Evolutionary conservation across 2,888 invertebrate species (phyloP).

Genomic region (Ectemnius continuus): DNA sequence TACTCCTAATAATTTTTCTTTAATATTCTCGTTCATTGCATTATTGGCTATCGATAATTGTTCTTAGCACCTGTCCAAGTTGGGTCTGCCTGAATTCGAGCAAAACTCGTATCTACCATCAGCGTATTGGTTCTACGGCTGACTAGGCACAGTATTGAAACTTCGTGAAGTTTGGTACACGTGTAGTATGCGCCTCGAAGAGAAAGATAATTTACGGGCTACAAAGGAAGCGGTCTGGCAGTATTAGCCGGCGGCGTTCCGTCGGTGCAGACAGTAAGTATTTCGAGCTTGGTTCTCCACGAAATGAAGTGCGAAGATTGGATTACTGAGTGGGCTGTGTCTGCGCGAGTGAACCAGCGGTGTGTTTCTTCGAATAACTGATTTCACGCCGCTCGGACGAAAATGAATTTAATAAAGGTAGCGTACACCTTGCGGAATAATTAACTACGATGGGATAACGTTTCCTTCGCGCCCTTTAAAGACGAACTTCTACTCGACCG

Average conservation of each 20-base stretch:
- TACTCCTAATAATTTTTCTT: too few species aligned
- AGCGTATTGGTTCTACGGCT: too few species aligned
- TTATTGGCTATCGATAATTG: too few species aligned
- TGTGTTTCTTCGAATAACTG: constrained; percentile 44
- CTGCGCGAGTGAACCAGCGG: background rate
- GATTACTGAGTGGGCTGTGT: constrained; percentile 29
- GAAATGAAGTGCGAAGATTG: constrained; percentile 47
- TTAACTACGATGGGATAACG: constrained; percentile 14
- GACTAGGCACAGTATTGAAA: constrained; percentile 3
- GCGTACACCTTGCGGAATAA: constrained; percentile 15
- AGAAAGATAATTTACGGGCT: background rate
- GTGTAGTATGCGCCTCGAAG: too few species aligned
- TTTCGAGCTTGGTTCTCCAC: constrained; percentile 22
- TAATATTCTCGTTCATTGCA: too few species aligned
- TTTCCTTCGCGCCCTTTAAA: background rate
- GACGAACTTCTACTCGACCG: background rate
- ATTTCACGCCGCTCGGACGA: constrained; percentile 26
- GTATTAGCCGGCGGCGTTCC: constrained; percentile 11
- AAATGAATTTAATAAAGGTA: constrained; percentile 39
- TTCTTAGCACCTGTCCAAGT: too few species aligned
- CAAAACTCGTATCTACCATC: too few species aligned
- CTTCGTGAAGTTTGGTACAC: constrained; percentile 10
- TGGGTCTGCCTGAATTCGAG: too few species aligned
- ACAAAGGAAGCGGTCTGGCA: constrained; percentile 20
- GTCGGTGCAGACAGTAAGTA: constrained; percentile 16